Percentiles rank a stretch among this genome's conserved stretches.
phyloP scores from a whole-genome alignment of 2,113 vertebrate genomes.

The Peromyscus leucopus region DNA sequence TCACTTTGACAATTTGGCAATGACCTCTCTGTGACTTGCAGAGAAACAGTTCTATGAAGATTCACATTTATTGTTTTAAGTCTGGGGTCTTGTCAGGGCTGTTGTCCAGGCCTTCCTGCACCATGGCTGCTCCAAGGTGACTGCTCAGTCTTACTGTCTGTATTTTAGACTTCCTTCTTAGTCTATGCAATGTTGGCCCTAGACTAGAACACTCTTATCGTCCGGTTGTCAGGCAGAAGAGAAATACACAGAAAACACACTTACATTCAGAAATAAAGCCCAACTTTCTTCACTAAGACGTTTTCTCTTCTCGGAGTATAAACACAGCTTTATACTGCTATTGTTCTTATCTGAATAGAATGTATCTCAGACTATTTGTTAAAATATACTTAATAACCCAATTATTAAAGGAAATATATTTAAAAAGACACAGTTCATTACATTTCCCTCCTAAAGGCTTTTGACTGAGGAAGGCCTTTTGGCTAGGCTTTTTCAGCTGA shows the following conservation, averaged over 20 bases:
- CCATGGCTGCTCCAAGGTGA: not conserved
- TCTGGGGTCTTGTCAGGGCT: slow-evolving; percentile 97
- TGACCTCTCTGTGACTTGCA: slow-evolving; percentile 90
- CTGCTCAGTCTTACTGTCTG: not conserved
- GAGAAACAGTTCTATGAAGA: not conserved
- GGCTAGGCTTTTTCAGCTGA: too few species aligned
- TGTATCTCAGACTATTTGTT: not conserved
- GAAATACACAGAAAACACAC: not conserved
- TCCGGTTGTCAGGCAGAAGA: not conserved
- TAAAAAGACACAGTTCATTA: not conserved
- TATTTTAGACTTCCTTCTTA: not conserved
- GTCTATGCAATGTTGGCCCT: not conserved
- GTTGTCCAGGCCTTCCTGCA: slow-evolving; percentile 97
- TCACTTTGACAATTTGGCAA: slow-evolving; percentile 96
- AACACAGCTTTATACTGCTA: not conserved
- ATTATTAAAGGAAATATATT: not conserved
- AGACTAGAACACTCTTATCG: not conserved
- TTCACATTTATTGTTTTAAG: not conserved
- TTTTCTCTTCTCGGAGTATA: not conserved
- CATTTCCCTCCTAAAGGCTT: too few species aligned
- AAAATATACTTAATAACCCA: not conserved
- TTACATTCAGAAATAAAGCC: not conserved
- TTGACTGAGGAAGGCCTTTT: too few species aligned
- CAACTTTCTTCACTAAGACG: not conserved
- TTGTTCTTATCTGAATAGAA: not conserved